A percentile compares a stretch with the other conserved stretches of the same genome.
Conservation (phyloP, 2,888 invertebrate species). For the Venustoraphidia nigricollis region DNA sequence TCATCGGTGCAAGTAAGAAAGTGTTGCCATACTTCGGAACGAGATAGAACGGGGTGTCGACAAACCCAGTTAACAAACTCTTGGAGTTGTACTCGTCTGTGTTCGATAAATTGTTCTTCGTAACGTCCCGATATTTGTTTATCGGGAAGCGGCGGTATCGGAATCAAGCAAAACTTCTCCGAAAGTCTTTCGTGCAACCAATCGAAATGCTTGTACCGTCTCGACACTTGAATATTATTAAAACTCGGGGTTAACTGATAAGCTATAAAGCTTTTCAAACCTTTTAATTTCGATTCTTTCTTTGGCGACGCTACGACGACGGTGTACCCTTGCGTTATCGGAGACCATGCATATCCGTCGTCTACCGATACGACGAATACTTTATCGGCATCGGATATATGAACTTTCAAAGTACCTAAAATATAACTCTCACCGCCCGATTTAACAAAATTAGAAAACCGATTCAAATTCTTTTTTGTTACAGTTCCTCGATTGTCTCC, state of each 20-base stretch:
- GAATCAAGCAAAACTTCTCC: conserved; percentile 87
- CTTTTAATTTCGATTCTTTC: conserved; percentile 94
- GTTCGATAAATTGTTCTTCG: conserved; percentile 93
- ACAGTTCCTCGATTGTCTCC: conserved; percentile 45
- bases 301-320: conserved; percentile 90
- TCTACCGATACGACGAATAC: conserved; percentile 54
- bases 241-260: conserved; percentile 93
- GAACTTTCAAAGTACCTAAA: conserved; percentile 55
- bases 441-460: conserved; percentile 82
- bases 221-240: conserved; percentile 81
- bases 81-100: conserved; percentile 84
- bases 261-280: conserved; percentile 92
- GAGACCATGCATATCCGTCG: conserved; percentile 66
- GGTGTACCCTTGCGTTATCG: conserved; percentile 54
- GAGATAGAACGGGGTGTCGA: conserved; percentile 86
- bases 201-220: conserved; percentile 97
- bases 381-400: conserved; percentile 52
- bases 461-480: conserved; percentile 53
- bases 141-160: conserved; percentile 93
- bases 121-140: conserved; percentile 95
- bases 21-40: conserved; percentile 88
- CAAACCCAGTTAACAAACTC: conserved; percentile 96
- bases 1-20: conserved; percentile 96
- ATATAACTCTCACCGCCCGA: conserved; percentile 82
- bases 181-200: conserved; percentile 92